Evolutionary conservation across 2,113 vertebrate genomes (phyloP).

Genomic region (Python bivittatus): DNA sequence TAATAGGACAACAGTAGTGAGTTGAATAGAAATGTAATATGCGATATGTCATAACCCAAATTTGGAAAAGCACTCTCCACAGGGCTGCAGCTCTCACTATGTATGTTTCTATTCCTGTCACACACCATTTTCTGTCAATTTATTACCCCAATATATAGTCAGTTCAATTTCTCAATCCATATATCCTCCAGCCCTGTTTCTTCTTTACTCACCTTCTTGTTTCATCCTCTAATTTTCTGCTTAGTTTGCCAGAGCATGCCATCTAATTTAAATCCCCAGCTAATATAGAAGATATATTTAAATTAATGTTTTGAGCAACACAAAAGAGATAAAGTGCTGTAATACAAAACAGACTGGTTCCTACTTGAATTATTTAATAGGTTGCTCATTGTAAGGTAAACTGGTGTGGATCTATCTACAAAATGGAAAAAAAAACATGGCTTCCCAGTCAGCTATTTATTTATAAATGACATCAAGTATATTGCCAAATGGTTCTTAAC

Average conservation of each 20-base stretch:
- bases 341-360: not conserved
- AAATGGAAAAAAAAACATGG: not conserved
- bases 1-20: not conserved
- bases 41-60: not conserved
- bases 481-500: not conserved
- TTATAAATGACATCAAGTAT: not conserved
- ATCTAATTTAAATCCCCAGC: not conserved
- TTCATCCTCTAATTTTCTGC: not conserved
- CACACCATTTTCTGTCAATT: not conserved
- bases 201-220: not conserved
- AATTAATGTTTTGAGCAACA: not conserved
- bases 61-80: not conserved
- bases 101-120: not conserved
- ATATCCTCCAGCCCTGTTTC: not conserved
- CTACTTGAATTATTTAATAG: not conserved
- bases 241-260: not conserved
- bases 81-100: too few species aligned
- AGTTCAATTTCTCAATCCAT: not conserved
- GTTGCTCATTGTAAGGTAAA: not conserved
- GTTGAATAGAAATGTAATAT: not conserved
- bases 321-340: not conserved
- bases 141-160: not conserved
- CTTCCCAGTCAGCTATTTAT: not conserved
- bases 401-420: not conserved
- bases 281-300: not conserved